Conservation (phyloP, 2,797 vertebrate species). For the Gadopsis bispinosus region DNA sequence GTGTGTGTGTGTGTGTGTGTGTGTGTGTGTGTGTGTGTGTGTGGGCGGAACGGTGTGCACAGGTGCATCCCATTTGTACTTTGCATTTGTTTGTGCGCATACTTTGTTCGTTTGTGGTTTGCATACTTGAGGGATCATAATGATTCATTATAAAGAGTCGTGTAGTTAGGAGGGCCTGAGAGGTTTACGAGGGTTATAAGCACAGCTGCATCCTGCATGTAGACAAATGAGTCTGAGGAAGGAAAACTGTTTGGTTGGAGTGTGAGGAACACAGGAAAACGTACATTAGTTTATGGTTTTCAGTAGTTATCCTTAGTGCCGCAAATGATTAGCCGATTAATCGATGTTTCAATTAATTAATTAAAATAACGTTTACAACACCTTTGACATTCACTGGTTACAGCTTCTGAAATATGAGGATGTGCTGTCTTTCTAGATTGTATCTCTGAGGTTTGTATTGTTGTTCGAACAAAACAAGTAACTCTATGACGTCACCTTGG, state of each 20-base stretch:
- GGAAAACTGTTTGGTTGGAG: constrained; percentile 37
- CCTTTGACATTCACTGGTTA: background rate
- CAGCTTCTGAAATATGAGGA: background rate
- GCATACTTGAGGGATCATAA: constrained; percentile 33
- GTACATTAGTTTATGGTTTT: constrained; percentile 14
- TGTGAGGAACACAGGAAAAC: constrained; percentile 35
- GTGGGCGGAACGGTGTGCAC: background rate
- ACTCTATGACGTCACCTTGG: background rate
- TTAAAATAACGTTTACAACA: background rate
- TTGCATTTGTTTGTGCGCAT: constrained; percentile 53
- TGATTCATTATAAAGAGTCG: constrained; percentile 70
- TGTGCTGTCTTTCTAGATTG: background rate
- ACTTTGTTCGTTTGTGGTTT: constrained; percentile 32
- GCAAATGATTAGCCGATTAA: background rate
- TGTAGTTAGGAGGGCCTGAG: constrained; percentile 44
- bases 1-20: constrained; percentile 5
- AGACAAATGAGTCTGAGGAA: constrained; percentile 50
- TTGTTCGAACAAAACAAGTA: background rate
- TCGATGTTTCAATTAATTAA: background rate
- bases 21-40: background rate
- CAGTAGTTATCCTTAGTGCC: background rate
- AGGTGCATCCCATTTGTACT: constrained; percentile 69
- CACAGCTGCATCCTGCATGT: constrained; percentile 76
- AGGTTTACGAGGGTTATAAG: constrained; percentile 64
- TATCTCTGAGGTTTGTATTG: background rate